phyloP scores from a whole-genome alignment of 2,888 invertebrate species.

The Cryptocephalus moraei region DNA sequence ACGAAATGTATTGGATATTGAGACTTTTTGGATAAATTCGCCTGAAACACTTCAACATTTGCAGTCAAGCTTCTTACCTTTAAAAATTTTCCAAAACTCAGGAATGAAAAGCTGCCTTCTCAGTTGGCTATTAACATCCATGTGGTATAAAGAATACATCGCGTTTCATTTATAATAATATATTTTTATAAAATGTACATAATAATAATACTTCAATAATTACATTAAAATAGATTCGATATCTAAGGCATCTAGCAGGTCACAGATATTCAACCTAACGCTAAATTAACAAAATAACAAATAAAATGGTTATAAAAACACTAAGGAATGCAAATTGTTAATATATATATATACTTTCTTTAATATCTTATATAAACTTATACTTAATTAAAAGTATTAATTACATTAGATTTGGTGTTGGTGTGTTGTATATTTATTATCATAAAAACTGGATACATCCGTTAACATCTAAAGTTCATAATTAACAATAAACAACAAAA shows the following conservation, averaged over 20 bases:
- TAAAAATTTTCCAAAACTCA: too few relatives aligned
- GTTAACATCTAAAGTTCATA: slow-evolving; percentile 5
- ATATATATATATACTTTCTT: slow-evolving; percentile 4
- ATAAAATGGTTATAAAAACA: slow-evolving; percentile 16
- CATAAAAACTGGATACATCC: too few relatives aligned
- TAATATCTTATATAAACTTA: slow-evolving; percentile 2
- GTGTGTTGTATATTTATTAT: neutral
- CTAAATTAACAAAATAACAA: slow-evolving; percentile 15
- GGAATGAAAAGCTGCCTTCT: too few relatives aligned
- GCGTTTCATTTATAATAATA: slow-evolving; percentile 4
- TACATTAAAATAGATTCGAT: slow-evolving; percentile 25
- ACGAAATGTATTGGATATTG: too few relatives aligned
- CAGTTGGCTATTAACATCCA: too few relatives aligned
- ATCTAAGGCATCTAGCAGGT: slow-evolving; percentile 31
- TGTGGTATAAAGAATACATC: too few relatives aligned
- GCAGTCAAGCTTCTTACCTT: too few relatives aligned
- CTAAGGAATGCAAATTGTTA: slow-evolving; percentile 15
- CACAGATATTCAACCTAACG: slow-evolving; percentile 25
- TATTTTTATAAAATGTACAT: slow-evolving; percentile 22
- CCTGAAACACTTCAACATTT: too few relatives aligned
- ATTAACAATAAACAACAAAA: slow-evolving; percentile 8
- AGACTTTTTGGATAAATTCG: too few relatives aligned
- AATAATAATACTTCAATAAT: slow-evolving; percentile 17
- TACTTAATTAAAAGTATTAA: slow-evolving; percentile 8
- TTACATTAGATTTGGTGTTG: slow-evolving; percentile 16